Evolutionary conservation across 2,888 invertebrate species (phyloP).

Genomic region (Mycalesis mineus): DNA sequence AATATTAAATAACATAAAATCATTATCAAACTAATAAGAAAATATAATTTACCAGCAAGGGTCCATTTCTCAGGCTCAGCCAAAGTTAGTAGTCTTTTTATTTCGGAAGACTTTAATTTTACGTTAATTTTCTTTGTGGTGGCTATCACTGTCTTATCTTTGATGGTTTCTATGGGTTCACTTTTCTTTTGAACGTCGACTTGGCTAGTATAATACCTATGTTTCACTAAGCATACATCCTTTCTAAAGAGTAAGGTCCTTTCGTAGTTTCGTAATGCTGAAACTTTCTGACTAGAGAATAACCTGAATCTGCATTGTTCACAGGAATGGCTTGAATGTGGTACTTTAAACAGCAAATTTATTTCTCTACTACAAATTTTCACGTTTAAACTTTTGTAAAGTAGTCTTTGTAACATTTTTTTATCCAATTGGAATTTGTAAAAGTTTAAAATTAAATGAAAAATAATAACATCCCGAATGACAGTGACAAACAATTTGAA

Average conservation of each 20-base stretch:
- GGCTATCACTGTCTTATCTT: conserved; percentile 46
- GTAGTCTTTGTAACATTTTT: conserved; percentile 44
- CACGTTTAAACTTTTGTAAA: conserved; percentile 53
- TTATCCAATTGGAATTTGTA: conserved; percentile 23
- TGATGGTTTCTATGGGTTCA: conserved; percentile 43
- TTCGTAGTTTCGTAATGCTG: conserved; percentile 55
- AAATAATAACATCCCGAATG: conserved; percentile 29
- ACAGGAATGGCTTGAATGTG: conserved; percentile 48
- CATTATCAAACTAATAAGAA: background rate
- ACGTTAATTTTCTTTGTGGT: conserved; percentile 62
- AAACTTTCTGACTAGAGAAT: conserved; percentile 54
- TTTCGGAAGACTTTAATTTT: conserved; percentile 74
- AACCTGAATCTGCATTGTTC: conserved; percentile 63
- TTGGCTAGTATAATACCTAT: conserved; percentile 59
- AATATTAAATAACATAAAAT: too few species aligned
- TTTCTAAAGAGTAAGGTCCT: conserved; percentile 47
- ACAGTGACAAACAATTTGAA: conserved; percentile 4
- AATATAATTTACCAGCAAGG: conserved; percentile 64
- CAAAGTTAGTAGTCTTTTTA: conserved; percentile 75
- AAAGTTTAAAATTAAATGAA: conserved; percentile 36
- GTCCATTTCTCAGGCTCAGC: conserved; percentile 82
- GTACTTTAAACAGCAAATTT: conserved; percentile 47
- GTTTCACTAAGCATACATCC: conserved; percentile 47
- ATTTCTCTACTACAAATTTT: conserved; percentile 53
- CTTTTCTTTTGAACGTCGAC: conserved; percentile 60